A percentile compares a stretch with the other conserved stretches of the same genome.
Evolutionary conservation across 2,888 invertebrate genomes (phyloP).

Genomic region (Leucozona laternaria): DNA sequence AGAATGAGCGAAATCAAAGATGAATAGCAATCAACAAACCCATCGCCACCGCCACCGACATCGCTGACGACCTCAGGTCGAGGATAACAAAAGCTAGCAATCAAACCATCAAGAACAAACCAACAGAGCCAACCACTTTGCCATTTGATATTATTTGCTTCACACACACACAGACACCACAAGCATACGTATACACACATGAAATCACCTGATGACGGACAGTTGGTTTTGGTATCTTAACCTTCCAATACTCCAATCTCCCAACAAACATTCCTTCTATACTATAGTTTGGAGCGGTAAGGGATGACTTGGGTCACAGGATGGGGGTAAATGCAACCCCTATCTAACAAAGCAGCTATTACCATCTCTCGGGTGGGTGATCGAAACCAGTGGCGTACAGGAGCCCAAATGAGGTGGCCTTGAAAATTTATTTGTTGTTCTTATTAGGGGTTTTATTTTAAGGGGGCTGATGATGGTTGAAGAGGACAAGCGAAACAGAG

Average conservation of each 20-base stretch:
- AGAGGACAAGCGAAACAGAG: slow-evolving; percentile 39
- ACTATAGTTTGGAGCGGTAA: not conserved
- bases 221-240: slow-evolving; percentile 58
- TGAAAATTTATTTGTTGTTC: slow-evolving; percentile 65
- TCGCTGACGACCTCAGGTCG: slow-evolving; percentile 48
- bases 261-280: not conserved
- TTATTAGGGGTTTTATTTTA: slow-evolving; percentile 46
- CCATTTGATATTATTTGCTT: slow-evolving; percentile 63
- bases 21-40: slow-evolving; percentile 67
- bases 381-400: slow-evolving; percentile 8
- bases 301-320: not conserved
- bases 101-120: slow-evolving; percentile 60
- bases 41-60: slow-evolving; percentile 25
- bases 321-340: slow-evolving; percentile 34
- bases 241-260: slow-evolving; percentile 44
- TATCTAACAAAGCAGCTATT: slow-evolving; percentile 36
- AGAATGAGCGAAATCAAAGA: slow-evolving; percentile 46
- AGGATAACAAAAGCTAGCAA: slow-evolving; percentile 65
- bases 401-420: slow-evolving; percentile 51
- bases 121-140: slow-evolving; percentile 41
- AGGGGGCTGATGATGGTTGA: slow-evolving; percentile 18
- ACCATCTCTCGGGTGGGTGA: slow-evolving; percentile 39
- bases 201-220: slow-evolving; percentile 52
- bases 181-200: slow-evolving; percentile 23
- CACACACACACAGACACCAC: slow-evolving; percentile 30